Evolutionary conservation across 2,888 invertebrate species (phyloP).

Genomic region (Portevinia maculata): DNA sequence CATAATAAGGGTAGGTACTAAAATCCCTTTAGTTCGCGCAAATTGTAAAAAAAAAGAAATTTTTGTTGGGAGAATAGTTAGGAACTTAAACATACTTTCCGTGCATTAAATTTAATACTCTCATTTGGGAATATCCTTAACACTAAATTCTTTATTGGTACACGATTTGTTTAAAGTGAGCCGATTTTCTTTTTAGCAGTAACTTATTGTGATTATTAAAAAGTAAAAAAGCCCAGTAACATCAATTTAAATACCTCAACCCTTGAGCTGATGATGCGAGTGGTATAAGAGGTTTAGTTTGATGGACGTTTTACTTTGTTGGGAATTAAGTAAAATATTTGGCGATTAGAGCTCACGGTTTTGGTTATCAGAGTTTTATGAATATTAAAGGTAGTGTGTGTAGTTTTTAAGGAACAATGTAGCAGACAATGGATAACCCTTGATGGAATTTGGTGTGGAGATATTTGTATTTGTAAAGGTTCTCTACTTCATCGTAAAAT

Average conservation of each 20-base stretch:
- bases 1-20: too few relatives aligned
- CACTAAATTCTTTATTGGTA: too few relatives aligned
- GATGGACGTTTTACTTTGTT: conserved; percentile 7
- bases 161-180: too few relatives aligned
- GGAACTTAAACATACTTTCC: too few relatives aligned
- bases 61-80: too few relatives aligned
- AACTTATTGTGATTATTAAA: too few relatives aligned
- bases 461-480: neutral
- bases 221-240: too few relatives aligned
- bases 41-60: too few relatives aligned
- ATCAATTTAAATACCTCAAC: conserved; percentile 27
- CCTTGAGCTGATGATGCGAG: conserved; percentile 18
- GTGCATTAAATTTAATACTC: too few relatives aligned
- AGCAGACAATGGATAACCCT: neutral
- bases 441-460: neutral
- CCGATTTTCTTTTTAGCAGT: too few relatives aligned
- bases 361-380: neutral
- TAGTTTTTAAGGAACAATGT: neutral
- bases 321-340: conserved; percentile 8
- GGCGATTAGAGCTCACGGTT: conserved; percentile 10
- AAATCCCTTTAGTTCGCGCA: too few relatives aligned
- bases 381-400: neutral
- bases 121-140: too few relatives aligned
- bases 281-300: conserved; percentile 22
- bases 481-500: neutral